Evolutionary conservation across 92 coral and sea anemone species (phyloP).

Genomic region (Epizoanthus ramosus): DNA sequence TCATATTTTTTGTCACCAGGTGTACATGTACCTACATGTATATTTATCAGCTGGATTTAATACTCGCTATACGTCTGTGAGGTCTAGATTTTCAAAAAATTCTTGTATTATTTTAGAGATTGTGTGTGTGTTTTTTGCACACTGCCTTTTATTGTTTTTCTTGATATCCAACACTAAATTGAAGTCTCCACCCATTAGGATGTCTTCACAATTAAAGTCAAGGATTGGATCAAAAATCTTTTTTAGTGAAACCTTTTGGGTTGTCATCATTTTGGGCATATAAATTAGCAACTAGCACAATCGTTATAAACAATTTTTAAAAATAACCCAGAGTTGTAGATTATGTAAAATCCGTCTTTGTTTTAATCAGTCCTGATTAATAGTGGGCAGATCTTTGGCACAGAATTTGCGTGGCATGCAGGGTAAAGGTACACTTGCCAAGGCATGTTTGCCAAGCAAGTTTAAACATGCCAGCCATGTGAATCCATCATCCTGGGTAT

Average conservation of each 20-base stretch:
- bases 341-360: too few relatives aligned
- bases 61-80: constrained; percentile 24
- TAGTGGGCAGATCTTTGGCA: too few relatives aligned
- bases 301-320: too few relatives aligned
- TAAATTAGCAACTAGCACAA: constrained; percentile 14
- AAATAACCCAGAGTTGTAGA: too few relatives aligned
- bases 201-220: not conserved
- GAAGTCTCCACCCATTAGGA: constrained; percentile 34
- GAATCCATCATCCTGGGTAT: too few relatives aligned
- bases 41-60: constrained; percentile 15
- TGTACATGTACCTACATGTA: not conserved
- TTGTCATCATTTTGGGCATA: constrained; percentile 40
- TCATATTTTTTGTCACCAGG: constrained; percentile 14
- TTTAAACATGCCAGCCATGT: too few relatives aligned
- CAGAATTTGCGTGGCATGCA: too few relatives aligned
- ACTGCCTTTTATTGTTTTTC: constrained; percentile 18
- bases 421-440: too few relatives aligned
- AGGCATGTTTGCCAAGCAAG: too few relatives aligned
- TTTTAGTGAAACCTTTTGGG: constrained; percentile 26
- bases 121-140: constrained; percentile 25
- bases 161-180: constrained; percentile 26
- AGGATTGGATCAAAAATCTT: not conserved
- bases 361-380: too few relatives aligned
- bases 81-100: constrained; percentile 8
- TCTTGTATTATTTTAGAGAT: constrained; percentile 8